phyloP scores from a whole-genome alignment of 2,113 vertebrate genomes.

The Crotalus horridus region DNA sequence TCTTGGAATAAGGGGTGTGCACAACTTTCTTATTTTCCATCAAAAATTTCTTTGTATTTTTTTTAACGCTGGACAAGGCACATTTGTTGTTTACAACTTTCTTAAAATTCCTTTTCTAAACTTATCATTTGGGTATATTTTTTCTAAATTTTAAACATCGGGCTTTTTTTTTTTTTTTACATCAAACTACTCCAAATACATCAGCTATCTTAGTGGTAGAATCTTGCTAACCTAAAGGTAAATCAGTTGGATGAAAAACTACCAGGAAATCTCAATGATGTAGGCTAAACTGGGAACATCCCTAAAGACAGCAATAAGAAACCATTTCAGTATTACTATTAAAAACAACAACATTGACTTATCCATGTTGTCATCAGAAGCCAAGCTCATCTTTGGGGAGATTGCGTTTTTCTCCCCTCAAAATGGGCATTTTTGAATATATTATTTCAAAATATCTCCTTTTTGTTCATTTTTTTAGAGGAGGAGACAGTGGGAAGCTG shows the following conservation, averaged over 20 bases:
- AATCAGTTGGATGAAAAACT: background rate
- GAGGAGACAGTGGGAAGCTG: background rate
- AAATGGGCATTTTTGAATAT: background rate
- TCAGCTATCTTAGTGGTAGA: background rate
- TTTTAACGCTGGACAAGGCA: background rate
- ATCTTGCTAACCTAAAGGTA: background rate
- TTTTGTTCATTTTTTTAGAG: background rate
- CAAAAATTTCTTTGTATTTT: background rate
- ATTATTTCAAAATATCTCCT: background rate
- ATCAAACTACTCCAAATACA: background rate
- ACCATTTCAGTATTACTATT: background rate
- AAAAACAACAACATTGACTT: background rate
- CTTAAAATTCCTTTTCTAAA: background rate
- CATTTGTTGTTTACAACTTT: background rate
- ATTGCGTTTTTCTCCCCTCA: background rate
- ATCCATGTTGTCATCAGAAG: background rate
- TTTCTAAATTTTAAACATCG: background rate
- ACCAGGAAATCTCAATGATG: background rate
- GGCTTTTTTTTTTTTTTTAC: background rate
- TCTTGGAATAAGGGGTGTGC: background rate
- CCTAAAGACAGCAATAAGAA: background rate
- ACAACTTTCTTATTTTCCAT: background rate
- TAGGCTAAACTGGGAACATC: background rate
- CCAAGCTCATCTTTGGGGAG: background rate
- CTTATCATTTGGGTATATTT: background rate